Conservation (phyloP, 2,797 vertebrate genomes). For the Pterois miles region DNA sequence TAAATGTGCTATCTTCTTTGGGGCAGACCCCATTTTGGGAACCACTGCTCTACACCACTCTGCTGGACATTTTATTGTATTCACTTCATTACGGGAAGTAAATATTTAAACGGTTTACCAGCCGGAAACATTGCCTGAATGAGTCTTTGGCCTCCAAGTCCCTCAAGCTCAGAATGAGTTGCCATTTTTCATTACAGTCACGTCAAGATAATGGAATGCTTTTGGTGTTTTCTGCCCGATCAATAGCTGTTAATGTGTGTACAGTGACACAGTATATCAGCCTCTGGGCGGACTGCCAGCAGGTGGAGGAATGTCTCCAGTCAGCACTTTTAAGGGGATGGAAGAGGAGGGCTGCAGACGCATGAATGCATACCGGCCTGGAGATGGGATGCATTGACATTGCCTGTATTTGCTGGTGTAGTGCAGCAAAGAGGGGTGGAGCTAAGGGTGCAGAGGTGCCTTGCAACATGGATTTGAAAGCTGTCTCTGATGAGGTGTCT, state of each 20-base stretch:
- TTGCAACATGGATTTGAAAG: constrained; percentile 16
- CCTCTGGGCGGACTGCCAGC: constrained; percentile 62
- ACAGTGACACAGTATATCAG: constrained; percentile 71
- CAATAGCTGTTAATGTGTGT: constrained; percentile 78
- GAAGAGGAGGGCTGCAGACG: not conserved
- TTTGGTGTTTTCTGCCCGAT: constrained; percentile 61
- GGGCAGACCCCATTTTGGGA: too few species aligned
- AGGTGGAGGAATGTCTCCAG: constrained; percentile 50
- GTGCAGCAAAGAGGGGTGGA: constrained; percentile 44
- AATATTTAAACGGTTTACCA: constrained; percentile 69
- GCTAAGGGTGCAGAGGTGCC: not conserved
- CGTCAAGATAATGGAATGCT: constrained; percentile 70
- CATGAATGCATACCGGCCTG: constrained; percentile 11
- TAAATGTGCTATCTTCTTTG: too few species aligned
- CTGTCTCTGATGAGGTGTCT: constrained; percentile 11
- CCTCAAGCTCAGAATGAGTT: constrained; percentile 22
- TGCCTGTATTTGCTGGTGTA: constrained; percentile 31
- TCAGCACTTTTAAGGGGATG: constrained; percentile 71
- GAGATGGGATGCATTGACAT: constrained; percentile 11
- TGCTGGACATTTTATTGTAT: not conserved
- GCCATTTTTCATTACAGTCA: constrained; percentile 60
- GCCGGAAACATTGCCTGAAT: constrained; percentile 2
- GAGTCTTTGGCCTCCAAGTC: constrained; percentile 24
- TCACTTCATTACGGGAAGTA: constrained; percentile 34
- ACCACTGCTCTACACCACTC: not conserved